Percentiles rank a stretch among this genome's conserved stretches.
These are phyloP conservation scores for Cephalopholis sonnerati DNA, from an alignment of 2,113 vertebrate species.

Conservation along the genomic window DNA sequence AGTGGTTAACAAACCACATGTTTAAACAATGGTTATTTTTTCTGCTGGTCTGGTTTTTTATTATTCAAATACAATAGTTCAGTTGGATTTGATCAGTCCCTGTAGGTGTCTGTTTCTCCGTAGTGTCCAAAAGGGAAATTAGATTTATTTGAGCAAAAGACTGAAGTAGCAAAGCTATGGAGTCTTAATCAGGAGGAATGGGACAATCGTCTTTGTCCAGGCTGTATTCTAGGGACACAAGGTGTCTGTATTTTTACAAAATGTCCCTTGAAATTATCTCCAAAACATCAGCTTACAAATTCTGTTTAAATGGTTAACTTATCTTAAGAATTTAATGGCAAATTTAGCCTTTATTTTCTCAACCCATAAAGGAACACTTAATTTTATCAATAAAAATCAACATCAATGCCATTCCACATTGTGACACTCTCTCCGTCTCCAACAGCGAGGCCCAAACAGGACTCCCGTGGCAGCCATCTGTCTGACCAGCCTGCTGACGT, in stretches of 20 bases:
- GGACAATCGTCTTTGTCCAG: no score
- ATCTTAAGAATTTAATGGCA: no score
- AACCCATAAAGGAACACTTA: no score
- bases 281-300: background rate
- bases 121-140: background rate
- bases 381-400: no score
- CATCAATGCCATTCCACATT: no score
- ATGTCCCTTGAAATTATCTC: background rate
- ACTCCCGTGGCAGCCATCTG: slow-evolving; percentile 95
- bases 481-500: slow-evolving; percentile 93
- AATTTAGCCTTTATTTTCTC: no score
- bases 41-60: background rate
- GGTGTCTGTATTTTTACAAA: background rate
- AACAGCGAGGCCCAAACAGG: slow-evolving; percentile 93
- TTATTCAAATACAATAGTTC: background rate
- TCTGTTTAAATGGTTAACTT: no score
- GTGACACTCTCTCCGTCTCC: background rate
- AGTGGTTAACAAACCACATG: slow-evolving; percentile 42
- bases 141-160: background rate
- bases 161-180: background rate
- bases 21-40: slow-evolving; percentile 8
- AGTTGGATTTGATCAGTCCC: background rate
- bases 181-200: background rate
- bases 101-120: background rate
- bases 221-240: background rate